Evolutionary conservation across 2,113 vertebrate genomes (phyloP), one percentile per base, ranked within the genome.

Genomic region (Erythrocercus mccallii): DNA sequence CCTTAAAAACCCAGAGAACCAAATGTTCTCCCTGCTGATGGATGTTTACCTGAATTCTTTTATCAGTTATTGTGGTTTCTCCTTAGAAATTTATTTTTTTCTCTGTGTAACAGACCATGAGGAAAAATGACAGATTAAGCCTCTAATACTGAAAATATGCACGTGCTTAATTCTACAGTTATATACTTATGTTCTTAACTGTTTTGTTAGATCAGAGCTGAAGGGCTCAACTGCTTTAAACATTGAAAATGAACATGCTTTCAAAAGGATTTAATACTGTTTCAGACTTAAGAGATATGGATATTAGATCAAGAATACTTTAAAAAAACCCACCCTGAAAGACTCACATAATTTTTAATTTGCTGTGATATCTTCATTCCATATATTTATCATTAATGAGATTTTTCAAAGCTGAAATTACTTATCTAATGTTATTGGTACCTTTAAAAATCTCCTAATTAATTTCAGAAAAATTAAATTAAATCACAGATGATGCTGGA

Each of bases 141-240:
- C 72, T 45, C 31, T 95, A 95, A 95, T 94, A 80, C 89, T 90
- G 72, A 87, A 95, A 86, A 90, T 83, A 88, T 14, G 35, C 83
- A 78, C 2, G 5, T 94, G 64, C 85, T 74, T 94, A 94, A 94
- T 94, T 90, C 93, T 92, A 22, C 66, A 81, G 64, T 86, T 86
- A 92, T 51, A 51, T 88, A 81, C 93, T 94, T 96, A 93, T 88
- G 60, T 90, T 91, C 93, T 96, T 96, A 96, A 70, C 64, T 88
- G 30, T 91, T 90, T 90, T 95, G 74, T 91, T 92, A 88, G 66
- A 94, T 79, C 45, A 85, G 93, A 88, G 69, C 82, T 65, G 54
- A 69, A 89, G 84, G 57, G 47, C 70, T 95, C 78, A 80, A 38
- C 68, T 82, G 62, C 90, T 91, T 96, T 73, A 73, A 92, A 77